Percentiles rank a stretch among this genome's conserved stretches.
Conservation (phyloP, 2,113 vertebrate genomes). For the Silurus asotus region DNA sequence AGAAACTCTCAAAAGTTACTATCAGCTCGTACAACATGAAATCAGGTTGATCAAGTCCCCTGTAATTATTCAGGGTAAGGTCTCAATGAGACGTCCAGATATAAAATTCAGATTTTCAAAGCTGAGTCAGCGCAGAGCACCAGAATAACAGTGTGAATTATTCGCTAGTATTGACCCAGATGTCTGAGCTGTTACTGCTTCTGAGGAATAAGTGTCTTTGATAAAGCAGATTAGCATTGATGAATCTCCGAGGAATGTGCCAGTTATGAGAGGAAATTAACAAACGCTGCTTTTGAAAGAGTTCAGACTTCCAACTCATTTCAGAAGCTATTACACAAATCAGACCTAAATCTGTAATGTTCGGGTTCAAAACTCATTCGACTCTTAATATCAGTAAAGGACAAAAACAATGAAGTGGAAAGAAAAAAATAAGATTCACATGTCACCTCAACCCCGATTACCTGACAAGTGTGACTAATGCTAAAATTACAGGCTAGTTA, state of each 20-base stretch:
- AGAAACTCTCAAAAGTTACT: neutral
- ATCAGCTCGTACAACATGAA: neutral
- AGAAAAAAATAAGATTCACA: neutral
- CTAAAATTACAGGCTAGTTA: constrained; percentile 39
- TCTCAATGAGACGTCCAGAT: constrained; percentile 1
- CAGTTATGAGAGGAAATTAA: neutral
- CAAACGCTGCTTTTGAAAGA: neutral
- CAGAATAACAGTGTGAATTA: constrained; percentile 38
- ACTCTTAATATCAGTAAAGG: constrained; percentile 10
- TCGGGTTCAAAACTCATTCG: neutral
- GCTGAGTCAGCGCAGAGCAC: constrained; percentile 3
- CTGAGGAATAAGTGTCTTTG: constrained; percentile 51
- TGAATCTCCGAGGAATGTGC: neutral
- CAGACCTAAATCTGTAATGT: neutral
- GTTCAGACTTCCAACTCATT: neutral
- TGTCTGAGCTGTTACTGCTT: constrained; percentile 41
- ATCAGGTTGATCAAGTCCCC: neutral
- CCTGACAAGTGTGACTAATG: constrained; percentile 36
- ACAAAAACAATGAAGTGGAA: constrained; percentile 23
- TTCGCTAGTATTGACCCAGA: constrained; percentile 49
- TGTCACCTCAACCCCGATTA: constrained; percentile 26
- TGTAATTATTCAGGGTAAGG: neutral
- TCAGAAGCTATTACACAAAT: neutral
- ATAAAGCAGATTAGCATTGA: constrained; percentile 50
- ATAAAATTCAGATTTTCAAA: neutral